Conservation (phyloP, 35 echinoderm and acorn worm species). For the Amphiura filiformis region DNA sequence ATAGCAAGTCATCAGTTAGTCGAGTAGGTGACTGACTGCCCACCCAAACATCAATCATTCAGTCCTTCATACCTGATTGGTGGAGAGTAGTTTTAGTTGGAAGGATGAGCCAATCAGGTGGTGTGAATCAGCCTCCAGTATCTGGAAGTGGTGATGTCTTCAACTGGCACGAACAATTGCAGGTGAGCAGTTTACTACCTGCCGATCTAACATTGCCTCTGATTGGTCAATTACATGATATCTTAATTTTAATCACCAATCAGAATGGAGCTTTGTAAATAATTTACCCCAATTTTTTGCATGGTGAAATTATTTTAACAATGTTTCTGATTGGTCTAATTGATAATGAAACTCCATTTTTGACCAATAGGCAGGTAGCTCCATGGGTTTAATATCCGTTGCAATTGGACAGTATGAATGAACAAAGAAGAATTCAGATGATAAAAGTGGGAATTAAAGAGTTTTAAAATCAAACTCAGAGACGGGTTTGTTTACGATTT, state of each 20-base stretch:
- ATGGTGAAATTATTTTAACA: too few species aligned
- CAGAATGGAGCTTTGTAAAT: too few species aligned
- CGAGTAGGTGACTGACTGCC: background rate
- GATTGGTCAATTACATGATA: too few species aligned
- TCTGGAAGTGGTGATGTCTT: background rate
- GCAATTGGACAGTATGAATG: background rate
- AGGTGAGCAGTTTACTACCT: background rate
- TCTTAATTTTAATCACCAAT: too few species aligned
- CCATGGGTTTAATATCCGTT: background rate
- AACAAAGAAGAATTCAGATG: background rate
- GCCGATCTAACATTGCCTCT: too few species aligned
- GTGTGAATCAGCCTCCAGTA: background rate
- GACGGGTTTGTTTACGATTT: too few species aligned
- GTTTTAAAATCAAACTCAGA: background rate
- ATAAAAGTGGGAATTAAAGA: background rate
- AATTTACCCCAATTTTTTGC: too few species aligned
- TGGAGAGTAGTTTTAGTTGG: slow-evolving; percentile 2
- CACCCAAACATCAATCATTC: background rate
- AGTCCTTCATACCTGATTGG: background rate
- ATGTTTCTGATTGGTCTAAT: too few species aligned
- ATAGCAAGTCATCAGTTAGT: background rate
- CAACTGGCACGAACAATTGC: background rate
- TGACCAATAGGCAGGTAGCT: too few species aligned
- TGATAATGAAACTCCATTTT: too few species aligned
- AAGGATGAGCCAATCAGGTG: slow-evolving; percentile 1